These are phyloP conservation scores for Periophthalmus modestus DNA, from an alignment of 2,113 vertebrate species.

Conservation along the genomic window DNA sequence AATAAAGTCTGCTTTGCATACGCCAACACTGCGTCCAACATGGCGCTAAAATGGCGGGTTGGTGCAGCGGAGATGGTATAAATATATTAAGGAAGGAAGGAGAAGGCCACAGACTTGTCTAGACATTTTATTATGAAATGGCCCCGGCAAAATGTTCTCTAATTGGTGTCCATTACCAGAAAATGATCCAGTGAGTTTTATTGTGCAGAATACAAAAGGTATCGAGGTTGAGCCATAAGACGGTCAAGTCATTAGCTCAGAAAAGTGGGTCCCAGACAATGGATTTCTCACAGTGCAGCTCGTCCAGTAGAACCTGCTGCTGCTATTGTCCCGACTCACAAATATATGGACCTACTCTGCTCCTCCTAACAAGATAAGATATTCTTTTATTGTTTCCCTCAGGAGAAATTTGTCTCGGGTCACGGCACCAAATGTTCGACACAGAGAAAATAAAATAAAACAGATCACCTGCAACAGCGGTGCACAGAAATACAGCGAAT, in stretches of 20 bases:
- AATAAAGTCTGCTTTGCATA: not conserved
- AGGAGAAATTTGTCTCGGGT: not conserved
- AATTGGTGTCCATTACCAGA: not conserved
- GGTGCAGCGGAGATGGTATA: not conserved
- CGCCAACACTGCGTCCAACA: not conserved
- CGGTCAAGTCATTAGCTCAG: not conserved
- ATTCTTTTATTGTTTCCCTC: no score
- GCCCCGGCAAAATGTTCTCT: not conserved
- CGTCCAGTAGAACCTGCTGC: not conserved
- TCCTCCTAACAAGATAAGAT: no score
- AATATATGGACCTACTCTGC: no score
- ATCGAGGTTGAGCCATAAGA: not conserved
- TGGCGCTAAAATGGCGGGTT: not conserved
- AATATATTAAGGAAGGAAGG: not conserved
- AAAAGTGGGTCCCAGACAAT: not conserved
- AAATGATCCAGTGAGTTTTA: not conserved
- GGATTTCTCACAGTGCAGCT: not conserved
- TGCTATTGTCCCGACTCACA: no score
- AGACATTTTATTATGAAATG: not conserved
- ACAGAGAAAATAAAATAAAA: not conserved
- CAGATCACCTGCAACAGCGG: not conserved
- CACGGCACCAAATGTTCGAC: no score
- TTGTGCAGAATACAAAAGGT: not conserved
- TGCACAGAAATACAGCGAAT: not conserved
- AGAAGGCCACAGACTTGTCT: not conserved